These are phyloP conservation scores for Lasiurus cinereus DNA, from an alignment of 2,113 vertebrate genomes.

Conservation along the genomic window DNA sequence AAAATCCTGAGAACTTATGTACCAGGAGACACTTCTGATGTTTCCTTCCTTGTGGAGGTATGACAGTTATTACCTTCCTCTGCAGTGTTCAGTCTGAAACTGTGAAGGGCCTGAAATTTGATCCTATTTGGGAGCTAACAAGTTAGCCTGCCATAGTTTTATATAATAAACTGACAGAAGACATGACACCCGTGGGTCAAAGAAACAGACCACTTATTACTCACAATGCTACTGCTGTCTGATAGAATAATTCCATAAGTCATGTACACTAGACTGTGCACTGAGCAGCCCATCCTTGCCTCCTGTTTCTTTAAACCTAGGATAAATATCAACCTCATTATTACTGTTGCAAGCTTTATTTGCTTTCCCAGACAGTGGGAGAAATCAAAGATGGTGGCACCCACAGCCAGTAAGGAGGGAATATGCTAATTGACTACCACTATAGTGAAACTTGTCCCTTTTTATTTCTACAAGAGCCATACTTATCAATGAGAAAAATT, in stretches of 20 bases:
- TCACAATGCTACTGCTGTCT: slow-evolving; percentile 50
- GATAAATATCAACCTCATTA: background rate
- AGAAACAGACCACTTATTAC: slow-evolving; percentile 55
- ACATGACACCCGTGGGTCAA: slow-evolving; percentile 59
- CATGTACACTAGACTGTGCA: background rate
- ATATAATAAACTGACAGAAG: slow-evolving; percentile 62
- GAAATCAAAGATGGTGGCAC: background rate
- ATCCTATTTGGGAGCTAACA: slow-evolving; percentile 23
- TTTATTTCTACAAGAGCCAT: background rate
- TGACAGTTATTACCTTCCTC: background rate
- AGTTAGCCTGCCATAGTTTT: slow-evolving; percentile 29
- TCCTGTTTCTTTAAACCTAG: background rate
- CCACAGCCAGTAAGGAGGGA: no score
- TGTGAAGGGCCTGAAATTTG: slow-evolving; percentile 38
- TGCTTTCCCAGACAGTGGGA: background rate
- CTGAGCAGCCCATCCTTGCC: background rate
- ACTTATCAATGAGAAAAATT: background rate
- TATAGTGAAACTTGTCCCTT: background rate
- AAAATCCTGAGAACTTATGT: background rate
- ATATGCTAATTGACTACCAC: background rate
- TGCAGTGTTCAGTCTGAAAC: slow-evolving; percentile 17
- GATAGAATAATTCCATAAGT: slow-evolving; percentile 44
- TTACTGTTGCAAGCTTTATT: background rate
- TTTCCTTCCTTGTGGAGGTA: background rate
- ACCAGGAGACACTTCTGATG: background rate